Evolutionary conservation across 1,140 invertebrate genomes (phyloP).

Genomic region (Pararge aegeria): DNA sequence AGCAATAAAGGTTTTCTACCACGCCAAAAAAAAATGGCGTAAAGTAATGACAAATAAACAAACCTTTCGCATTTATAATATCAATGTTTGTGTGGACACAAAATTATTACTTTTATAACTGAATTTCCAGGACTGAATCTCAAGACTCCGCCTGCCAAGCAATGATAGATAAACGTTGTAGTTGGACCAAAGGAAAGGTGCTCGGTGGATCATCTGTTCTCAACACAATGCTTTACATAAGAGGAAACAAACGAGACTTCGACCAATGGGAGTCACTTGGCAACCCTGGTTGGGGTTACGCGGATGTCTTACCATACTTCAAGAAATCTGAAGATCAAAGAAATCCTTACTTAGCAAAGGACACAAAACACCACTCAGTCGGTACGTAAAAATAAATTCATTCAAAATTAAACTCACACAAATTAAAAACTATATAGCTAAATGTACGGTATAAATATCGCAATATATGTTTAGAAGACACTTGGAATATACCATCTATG

Average conservation of each 20-base stretch:
- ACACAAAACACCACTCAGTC: slow-evolving; percentile 85
- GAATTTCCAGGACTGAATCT: slow-evolving; percentile 85
- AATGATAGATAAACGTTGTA: slow-evolving; percentile 89
- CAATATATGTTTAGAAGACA: too few relatives aligned
- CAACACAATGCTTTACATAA: slow-evolving; percentile 95
- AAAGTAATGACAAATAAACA: too few relatives aligned
- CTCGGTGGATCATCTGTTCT: slow-evolving; percentile 93
- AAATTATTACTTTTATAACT: too few relatives aligned
- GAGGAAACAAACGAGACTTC: slow-evolving; percentile 94
- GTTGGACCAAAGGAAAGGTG: slow-evolving; percentile 92
- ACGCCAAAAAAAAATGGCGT: too few relatives aligned
- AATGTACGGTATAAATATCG: too few relatives aligned
- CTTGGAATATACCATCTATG: too few relatives aligned
- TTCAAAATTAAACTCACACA: too few relatives aligned
- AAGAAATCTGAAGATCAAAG: slow-evolving; percentile 91
- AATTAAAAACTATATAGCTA: too few relatives aligned
- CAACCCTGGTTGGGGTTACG: slow-evolving; percentile 93
- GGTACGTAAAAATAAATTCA: slow-evolving; percentile 69
- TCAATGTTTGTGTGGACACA: too few relatives aligned
- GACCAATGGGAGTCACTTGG: slow-evolving; percentile 94
- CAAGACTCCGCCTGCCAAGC: slow-evolving; percentile 91
- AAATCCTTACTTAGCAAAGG: slow-evolving; percentile 88
- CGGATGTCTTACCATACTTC: slow-evolving; percentile 93
- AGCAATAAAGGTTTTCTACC: too few relatives aligned
- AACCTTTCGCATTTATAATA: too few relatives aligned